A percentile compares a stretch with the other conserved stretches of the same genome.
Conservation (phyloP, 2,797 vertebrate species). For the Gymnothorax javanicus region DNA sequence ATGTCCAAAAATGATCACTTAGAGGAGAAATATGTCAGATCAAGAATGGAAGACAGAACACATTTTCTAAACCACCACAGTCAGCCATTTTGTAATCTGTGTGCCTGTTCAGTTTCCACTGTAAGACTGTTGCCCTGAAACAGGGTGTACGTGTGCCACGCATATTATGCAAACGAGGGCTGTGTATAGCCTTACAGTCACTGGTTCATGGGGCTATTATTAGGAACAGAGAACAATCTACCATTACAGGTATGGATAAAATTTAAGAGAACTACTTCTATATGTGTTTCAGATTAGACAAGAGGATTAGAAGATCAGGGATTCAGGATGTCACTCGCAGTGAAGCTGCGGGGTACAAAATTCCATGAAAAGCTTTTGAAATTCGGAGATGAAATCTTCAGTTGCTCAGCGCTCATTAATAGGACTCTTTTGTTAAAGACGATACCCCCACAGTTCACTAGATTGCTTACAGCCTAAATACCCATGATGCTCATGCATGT, state of each 20-base stretch:
- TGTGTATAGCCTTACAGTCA: conserved; percentile 15
- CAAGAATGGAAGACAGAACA: background rate
- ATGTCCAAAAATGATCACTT: conserved; percentile 22
- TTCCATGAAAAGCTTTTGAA: conserved; percentile 44
- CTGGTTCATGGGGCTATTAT: background rate
- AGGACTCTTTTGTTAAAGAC: conserved; percentile 59
- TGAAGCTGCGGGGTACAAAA: conserved; percentile 49
- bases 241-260: background rate
- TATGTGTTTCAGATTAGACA: conserved; percentile 39
- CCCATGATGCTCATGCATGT: conserved; percentile 41
- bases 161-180: background rate
- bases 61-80: conserved; percentile 14
- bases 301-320: conserved; percentile 36
- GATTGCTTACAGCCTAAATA: conserved; percentile 45
- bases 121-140: background rate
- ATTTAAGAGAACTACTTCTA: conserved; percentile 8
- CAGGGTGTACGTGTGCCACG: conserved; percentile 4
- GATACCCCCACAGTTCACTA: conserved; percentile 47
- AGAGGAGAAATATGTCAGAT: conserved; percentile 18
- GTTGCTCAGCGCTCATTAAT: conserved; percentile 51
- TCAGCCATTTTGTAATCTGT: conserved; percentile 24
- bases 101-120: background rate
- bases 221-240: conserved; percentile 26
- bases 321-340: conserved; percentile 38
- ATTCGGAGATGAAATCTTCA: conserved; percentile 52